These are phyloP conservation scores for Bruchidius siliquastri DNA, from an alignment of 2,888 invertebrate genomes.

Conservation along the genomic window DNA sequence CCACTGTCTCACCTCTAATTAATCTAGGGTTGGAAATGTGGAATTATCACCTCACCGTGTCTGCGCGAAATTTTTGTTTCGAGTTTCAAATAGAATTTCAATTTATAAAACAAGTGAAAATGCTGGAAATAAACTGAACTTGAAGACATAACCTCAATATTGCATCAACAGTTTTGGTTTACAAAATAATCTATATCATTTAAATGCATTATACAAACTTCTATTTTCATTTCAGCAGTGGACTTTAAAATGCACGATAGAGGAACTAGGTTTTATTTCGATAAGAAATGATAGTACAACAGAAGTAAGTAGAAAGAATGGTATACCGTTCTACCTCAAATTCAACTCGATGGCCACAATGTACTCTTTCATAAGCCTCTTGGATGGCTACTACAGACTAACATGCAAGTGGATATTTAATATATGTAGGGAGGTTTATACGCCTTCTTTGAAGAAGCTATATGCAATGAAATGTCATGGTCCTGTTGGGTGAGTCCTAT, in stretches of 20 bases:
- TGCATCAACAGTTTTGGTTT: too few species aligned
- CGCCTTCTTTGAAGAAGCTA: conserved; percentile 72
- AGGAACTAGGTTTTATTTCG: conserved; percentile 78
- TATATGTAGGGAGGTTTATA: conserved; percentile 74
- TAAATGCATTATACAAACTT: not conserved
- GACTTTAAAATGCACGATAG: conserved; percentile 71
- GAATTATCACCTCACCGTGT: too few species aligned
- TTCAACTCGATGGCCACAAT: conserved; percentile 63
- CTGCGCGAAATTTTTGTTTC: too few species aligned
- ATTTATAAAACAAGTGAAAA: too few species aligned
- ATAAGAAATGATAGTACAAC: conserved; percentile 67
- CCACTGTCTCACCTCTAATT: too few species aligned
- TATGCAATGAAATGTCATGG: conserved; percentile 79
- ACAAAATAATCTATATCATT: not conserved
- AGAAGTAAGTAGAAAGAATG: conserved; percentile 70
- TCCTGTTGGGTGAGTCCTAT: conserved; percentile 70
- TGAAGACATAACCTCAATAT: too few species aligned
- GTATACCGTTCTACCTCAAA: conserved; percentile 72
- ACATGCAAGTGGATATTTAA: conserved; percentile 89
- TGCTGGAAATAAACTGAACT: too few species aligned
- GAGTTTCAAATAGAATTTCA: too few species aligned
- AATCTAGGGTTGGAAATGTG: too few species aligned
- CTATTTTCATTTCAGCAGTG: conserved; percentile 52
- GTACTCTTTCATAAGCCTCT: conserved; percentile 73
- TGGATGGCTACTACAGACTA: conserved; percentile 84